Evolutionary conservation across 2,797 vertebrate species (phyloP), one percentile per base, ranked within the genome.

Genomic region (Sciaenops ocellatus): DNA sequence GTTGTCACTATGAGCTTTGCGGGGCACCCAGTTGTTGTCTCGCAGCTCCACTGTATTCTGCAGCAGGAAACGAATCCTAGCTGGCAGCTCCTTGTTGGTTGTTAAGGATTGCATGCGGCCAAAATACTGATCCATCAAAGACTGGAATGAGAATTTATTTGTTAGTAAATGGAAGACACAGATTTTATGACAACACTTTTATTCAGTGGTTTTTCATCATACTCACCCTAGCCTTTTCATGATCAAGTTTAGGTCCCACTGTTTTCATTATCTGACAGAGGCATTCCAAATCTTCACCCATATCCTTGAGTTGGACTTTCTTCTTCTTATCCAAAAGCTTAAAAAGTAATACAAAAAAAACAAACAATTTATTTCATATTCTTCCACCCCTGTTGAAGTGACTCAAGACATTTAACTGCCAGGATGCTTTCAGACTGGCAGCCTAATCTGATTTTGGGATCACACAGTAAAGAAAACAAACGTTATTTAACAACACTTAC

Each of bases 261-360:
- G 98, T 99, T 96, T 97, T 99, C 98, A 99, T 99, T 98, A 99
- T 99, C 97, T 99, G 98, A 99, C 98, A 99, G 97, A 99, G 98
- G 96, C 98, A 99, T 96, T 99, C 98, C 97, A 99, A 96, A 95
- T 99, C 98, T 95, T 99, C 98, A 93, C 97, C 98, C 98, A 99
- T 98, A 96, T 99, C 98, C 94, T 98, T 98, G 90, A 99, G 97
- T 93, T 98, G 97, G 90, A 98, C 96, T 96, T 96, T 98, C 96
- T 98, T 99, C 96, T 99, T 99, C 96, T 99, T 99, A 96, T 99
- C 98, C 98, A 99, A 96, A 96, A 99, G 98, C 98, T 99, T 38
- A 18, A 79, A 74, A 81, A 44, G 3, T 38, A 38, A 38, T 38
- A 69, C n/a, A 4, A 4, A 6, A 73, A 1, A 1, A 3, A 52